Evolutionary conservation across 2,888 invertebrate species (phyloP).

Genomic region (Yponomeuta sedellus): DNA sequence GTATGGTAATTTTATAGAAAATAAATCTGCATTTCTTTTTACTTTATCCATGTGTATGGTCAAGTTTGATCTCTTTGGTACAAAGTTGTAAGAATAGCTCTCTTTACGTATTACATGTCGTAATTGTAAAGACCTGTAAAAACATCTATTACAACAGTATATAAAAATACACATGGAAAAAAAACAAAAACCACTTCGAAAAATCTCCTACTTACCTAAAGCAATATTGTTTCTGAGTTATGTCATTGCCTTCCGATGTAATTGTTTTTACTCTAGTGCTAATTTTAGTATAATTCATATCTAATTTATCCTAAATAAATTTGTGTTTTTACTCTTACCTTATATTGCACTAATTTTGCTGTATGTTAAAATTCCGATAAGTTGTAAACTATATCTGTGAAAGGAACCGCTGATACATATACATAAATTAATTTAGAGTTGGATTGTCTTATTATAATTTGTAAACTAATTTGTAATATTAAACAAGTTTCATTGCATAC

Average conservation of each 20-base stretch:
- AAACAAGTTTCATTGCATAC: neutral
- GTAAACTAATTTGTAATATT: constrained; percentile 4
- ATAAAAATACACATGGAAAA: neutral
- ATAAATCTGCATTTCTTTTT: constrained; percentile 66
- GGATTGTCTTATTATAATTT: neutral
- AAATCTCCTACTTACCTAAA: neutral
- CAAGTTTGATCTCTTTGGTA: constrained; percentile 65
- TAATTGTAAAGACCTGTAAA: constrained; percentile 16
- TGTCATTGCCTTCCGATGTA: constrained; percentile 12
- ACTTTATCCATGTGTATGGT: constrained; percentile 37
- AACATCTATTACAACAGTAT: neutral
- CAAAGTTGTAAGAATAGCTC: constrained; percentile 42
- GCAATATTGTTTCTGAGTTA: constrained; percentile 11
- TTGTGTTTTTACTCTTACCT: constrained; percentile 45
- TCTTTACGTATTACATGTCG: constrained; percentile 41
- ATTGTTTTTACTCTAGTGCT: constrained; percentile 34
- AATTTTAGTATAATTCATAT: constrained; percentile 55
- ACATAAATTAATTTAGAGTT: too few relatives aligned
- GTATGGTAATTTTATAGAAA: constrained; percentile 70
- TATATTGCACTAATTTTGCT: constrained; percentile 51
- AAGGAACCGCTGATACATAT: too few relatives aligned
- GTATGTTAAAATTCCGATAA: constrained; percentile 26
- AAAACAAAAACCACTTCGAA: neutral
- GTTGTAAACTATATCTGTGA: too few relatives aligned
- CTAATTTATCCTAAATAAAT: constrained; percentile 52